These are phyloP conservation scores for Heliconius hewitsoni DNA, from an alignment of 1,140 invertebrate genomes.

Conservation along the genomic window DNA sequence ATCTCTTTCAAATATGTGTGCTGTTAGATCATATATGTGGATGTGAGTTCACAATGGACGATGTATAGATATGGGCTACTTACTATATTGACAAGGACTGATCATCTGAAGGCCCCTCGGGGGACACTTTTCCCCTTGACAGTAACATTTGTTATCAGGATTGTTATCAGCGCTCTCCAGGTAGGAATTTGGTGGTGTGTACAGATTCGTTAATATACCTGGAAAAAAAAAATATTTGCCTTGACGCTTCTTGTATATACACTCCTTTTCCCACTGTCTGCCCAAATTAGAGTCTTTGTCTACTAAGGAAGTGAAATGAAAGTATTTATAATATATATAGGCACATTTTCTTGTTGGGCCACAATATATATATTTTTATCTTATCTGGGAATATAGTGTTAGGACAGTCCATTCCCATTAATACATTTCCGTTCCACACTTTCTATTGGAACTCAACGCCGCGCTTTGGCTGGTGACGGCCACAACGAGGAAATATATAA, in stretches of 20 bases:
- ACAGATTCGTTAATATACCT: slow-evolving; percentile 87
- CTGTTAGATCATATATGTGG: not conserved
- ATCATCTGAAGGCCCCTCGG: slow-evolving; percentile 91
- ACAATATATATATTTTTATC: too few relatives aligned
- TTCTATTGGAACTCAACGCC: not conserved
- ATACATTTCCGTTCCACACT: not conserved
- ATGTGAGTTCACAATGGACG: not conserved
- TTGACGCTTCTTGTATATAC: not conserved
- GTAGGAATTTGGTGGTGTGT: slow-evolving; percentile 86
- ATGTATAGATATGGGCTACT: slow-evolving; percentile 31
- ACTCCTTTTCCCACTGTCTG: too few relatives aligned
- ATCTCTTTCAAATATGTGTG: too few relatives aligned
- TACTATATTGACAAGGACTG: slow-evolving; percentile 92
- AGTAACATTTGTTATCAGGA: slow-evolving; percentile 91
- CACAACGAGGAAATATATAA: not conserved
- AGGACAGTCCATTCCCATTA: not conserved
- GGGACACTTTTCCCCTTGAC: slow-evolving; percentile 86
- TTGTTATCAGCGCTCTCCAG: slow-evolving; percentile 86
- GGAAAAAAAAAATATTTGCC: slow-evolving; percentile 29
- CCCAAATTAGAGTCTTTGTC: too few relatives aligned
- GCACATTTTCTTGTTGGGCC: too few relatives aligned
- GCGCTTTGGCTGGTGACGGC: not conserved
- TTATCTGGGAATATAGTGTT: not conserved
- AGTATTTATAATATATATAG: too few relatives aligned
- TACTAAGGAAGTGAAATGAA: too few relatives aligned